Evolutionary conservation across 2,888 invertebrate genomes (phyloP), one percentile per base, ranked within the genome.

Genomic region (Linyphia triangularis): DNA sequence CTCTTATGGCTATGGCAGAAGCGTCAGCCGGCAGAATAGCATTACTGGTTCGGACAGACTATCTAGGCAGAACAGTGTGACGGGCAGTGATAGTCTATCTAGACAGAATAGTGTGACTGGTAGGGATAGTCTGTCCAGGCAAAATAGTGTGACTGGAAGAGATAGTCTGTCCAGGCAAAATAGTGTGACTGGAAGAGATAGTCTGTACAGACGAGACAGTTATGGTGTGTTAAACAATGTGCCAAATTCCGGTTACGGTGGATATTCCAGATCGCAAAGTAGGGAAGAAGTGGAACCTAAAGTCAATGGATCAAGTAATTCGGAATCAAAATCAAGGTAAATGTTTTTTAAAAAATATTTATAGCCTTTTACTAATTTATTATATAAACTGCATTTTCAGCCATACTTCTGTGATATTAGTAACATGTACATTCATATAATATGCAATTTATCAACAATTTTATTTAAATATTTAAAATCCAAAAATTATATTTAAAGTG

Each of bases 21-120:
- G 75, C 37, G 37, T 89, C 16, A 85, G 82, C 30, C 81, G 89
- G 43, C 85, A 89, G 40, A 85, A 89, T 77, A 88, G 88, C 63
- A 59, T 88, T 10, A 81, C 78, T 24, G 85, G 78, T 51, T 51
- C 75, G 1, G 84, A 84, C 26, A 75, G 84, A 30, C 26, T 84
- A 5, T 65, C 84, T 9, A 65, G 84, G 33, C 73, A 84, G 51
- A 84, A 84, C 59, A 83, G 73, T 33, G 24, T 81, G 4, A 37
- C 65, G 0, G 51, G 73, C 1, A 2, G 7, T 13, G 69, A 84
- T 28, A 51, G 67, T 13, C 59, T 84, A 26, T 77, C 84, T 19
- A 40, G 84, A 13, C 79, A 81, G 30, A 81, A 69, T 43, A 82
- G 82, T 19, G 13, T 85, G 3, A 69, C 67, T 40, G 69, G 84